Evolutionary conservation across 2,888 invertebrate genomes (phyloP).

Genomic region (Ochlodes sylvanus): DNA sequence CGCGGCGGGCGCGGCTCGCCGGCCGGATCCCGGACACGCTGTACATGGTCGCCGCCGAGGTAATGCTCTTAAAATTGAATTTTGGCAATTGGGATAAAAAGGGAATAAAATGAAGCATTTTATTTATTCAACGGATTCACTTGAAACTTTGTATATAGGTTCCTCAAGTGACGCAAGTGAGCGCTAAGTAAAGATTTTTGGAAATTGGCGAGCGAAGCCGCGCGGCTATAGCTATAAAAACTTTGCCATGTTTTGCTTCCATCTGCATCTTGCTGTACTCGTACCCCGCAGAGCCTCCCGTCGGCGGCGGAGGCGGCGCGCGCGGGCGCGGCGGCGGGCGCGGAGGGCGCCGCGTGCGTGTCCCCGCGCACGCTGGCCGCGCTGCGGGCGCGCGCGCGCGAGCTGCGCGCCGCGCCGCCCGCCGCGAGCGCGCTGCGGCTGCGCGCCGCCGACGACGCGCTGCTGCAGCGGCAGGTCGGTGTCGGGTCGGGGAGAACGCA

Average conservation of each 20-base stretch:
- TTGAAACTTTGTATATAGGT: too few species aligned
- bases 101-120: too few species aligned
- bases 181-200: too few species aligned
- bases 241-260: too few species aligned
- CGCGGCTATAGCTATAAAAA: too few species aligned
- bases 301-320: conserved; percentile 48
- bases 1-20: conserved; percentile 89
- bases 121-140: too few species aligned
- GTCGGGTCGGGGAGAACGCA: too few species aligned
- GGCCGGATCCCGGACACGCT: conserved; percentile 96
- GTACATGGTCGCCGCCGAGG: conserved; percentile 88
- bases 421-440: conserved; percentile 91
- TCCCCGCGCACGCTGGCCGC: conserved; percentile 91
- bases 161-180: too few species aligned
- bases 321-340: conserved; percentile 28
- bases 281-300: neutral
- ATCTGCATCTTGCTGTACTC: too few species aligned
- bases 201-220: too few species aligned
- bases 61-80: too few species aligned
- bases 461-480: conserved; percentile 88
- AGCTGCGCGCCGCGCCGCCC: conserved; percentile 91
- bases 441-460: conserved; percentile 90
- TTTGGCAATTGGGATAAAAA: too few species aligned
- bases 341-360: conserved; percentile 61
- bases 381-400: conserved; percentile 94